Evolutionary conservation across 2,113 vertebrate genomes (phyloP).

Genomic region (rat (Rattus norvegicus)): DNA sequence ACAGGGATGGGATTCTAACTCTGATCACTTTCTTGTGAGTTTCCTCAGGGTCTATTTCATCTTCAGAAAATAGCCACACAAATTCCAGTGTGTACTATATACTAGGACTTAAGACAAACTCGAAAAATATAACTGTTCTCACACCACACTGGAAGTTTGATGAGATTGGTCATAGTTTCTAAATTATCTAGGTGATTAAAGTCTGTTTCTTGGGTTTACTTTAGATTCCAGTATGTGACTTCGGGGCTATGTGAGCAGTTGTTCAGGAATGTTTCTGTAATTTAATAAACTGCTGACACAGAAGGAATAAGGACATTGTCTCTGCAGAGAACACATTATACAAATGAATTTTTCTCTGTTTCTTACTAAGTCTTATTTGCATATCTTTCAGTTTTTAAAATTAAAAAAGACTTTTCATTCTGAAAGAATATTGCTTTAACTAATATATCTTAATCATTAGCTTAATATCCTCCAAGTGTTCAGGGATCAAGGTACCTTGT

Average conservation of each 20-base stretch:
- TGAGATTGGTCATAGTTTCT: background rate
- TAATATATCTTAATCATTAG: conserved; percentile 8
- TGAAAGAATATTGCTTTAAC: conserved; percentile 14
- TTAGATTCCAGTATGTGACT: background rate
- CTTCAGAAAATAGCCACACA: background rate
- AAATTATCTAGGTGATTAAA: conserved; percentile 7
- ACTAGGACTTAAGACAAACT: background rate
- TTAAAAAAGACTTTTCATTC: background rate
- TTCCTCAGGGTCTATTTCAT: background rate
- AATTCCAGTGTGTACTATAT: background rate
- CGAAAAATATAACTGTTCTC: background rate
- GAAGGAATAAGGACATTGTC: background rate
- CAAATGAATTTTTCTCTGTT: background rate
- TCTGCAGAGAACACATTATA: background rate
- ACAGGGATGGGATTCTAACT: background rate
- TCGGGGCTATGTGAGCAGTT: background rate
- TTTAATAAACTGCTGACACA: background rate
- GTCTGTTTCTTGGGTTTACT: background rate
- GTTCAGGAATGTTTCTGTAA: background rate
- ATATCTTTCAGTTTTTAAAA: background rate
- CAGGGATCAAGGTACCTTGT: background rate
- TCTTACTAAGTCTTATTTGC: background rate
- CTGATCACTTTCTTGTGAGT: background rate
- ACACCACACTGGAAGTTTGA: background rate
- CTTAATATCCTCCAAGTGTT: background rate